Base-by-base conservation (phyloP, 2,113 vertebrate species). In the Melozone crissalis region DNA sequence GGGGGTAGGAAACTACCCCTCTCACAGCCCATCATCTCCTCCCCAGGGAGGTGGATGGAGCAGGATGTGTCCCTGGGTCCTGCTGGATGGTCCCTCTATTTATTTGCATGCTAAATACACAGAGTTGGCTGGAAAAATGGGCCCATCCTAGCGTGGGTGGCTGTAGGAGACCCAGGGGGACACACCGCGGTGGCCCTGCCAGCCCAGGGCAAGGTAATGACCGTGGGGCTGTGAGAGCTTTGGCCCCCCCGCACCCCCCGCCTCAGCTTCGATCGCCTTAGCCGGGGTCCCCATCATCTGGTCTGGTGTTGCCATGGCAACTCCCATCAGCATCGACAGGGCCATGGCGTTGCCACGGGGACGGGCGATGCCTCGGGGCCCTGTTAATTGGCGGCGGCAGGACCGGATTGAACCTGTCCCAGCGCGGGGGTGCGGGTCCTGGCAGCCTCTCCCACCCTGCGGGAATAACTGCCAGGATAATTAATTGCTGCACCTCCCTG, bases 301-400 rank as follows among this genome's bases (percentile, higher is more conserved):
- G 83, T 65, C 87, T 17, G 13, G 55, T 73, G 94, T 96, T 96
- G 94, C 96, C 83, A 89, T 93, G 94, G 94, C 89, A 96, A 97
- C 96, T 51, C 71, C 73, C 37, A 5, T 94, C 94, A 78, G 87
- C 87, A 97, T 95, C 77, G 92, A 96, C 84, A n/a, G 65, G 89
- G 87, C 92, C 27, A 0, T 41, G 72, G 82, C 0, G 77, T 96
- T 96, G 71, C 94, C 68, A 95, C 41, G 49, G 95, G 95, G 93
- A 95, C 28, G 1, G 87, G 91, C 9, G 10, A 95, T 96, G 95
- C 95, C 96, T 96, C 83, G 7, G 52, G 95, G 80, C 73, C 55
- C 24, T 1, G 8, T 94, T 97, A 96, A 97, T 95, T 96, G 90
- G 90, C 0, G 0, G 37, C 3, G 7, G 16, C 4, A 0, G 84